Evolutionary conservation across 2,888 invertebrate genomes (phyloP).

Genomic region (Dryocosmus kuriphilus): DNA sequence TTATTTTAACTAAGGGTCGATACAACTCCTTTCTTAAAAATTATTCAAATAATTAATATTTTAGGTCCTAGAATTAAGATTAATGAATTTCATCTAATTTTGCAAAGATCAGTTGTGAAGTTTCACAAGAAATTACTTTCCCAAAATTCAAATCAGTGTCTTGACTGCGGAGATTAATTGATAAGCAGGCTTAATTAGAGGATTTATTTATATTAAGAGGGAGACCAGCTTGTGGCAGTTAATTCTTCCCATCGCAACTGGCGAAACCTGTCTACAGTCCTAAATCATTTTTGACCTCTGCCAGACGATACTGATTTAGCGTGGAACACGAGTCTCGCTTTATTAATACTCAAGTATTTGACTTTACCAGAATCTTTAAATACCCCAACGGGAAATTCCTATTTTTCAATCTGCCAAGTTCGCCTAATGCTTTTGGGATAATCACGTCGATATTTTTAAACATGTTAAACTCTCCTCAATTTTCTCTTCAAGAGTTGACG

Average conservation of each 20-base stretch:
- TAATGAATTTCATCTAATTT: background rate
- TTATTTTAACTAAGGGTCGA: no score
- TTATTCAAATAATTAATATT: no score
- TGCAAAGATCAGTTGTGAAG: background rate
- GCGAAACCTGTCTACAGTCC: slow-evolving; percentile 41
- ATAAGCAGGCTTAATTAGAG: slow-evolving; percentile 11
- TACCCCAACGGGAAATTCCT: background rate
- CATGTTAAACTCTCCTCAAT: background rate
- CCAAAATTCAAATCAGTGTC: background rate
- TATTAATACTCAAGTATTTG: background rate
- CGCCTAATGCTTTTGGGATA: background rate
- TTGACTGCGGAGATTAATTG: background rate
- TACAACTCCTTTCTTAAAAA: no score
- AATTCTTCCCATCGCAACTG: slow-evolving; percentile 23
- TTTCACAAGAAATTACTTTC: background rate
- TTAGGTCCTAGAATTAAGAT: background rate
- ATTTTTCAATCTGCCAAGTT: background rate
- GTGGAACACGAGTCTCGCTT: background rate
- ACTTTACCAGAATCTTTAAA: slow-evolving; percentile 1
- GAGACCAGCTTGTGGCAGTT: background rate
- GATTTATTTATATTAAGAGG: slow-evolving; percentile 30
- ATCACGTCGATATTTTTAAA: background rate
- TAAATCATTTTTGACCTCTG: slow-evolving; percentile 42
- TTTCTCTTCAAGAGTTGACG: no score
- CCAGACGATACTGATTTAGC: slow-evolving; percentile 6